Percentiles rank a stretch among this genome's conserved stretches.
Conservation (phyloP, 2,797 vertebrate genomes). For the Melanotaenia boesemani region DNA sequence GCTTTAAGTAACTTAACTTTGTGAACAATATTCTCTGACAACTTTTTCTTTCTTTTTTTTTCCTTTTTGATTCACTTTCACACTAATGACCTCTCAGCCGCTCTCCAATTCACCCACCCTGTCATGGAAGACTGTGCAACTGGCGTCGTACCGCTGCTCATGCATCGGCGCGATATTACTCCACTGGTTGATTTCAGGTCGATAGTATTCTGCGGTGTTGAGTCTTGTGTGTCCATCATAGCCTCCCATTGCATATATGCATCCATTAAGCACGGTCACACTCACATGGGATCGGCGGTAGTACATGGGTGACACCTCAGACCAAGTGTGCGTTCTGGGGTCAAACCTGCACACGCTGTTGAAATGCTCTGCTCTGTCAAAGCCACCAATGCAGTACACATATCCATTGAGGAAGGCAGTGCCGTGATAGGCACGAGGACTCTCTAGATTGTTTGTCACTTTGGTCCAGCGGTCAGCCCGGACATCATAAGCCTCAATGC, state of each 20-base stretch:
- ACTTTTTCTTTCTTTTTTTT: too few relatives aligned
- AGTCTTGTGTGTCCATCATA: conserved; percentile 80
- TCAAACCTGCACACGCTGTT: conserved; percentile 85
- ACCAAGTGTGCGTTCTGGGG: conserved; percentile 80
- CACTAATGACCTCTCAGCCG: background rate
- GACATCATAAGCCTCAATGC: conserved; percentile 84
- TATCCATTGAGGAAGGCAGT: conserved; percentile 72
- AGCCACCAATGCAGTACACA: conserved; percentile 80
- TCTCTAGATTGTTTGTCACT: conserved; percentile 70
- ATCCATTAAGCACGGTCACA: conserved; percentile 78
- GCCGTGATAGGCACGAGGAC: conserved; percentile 85
- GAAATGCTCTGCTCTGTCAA: conserved; percentile 80
- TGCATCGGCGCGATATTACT: conserved; percentile 83
- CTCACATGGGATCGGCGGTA: conserved; percentile 86
- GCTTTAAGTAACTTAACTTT: background rate
- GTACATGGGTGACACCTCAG: conserved; percentile 87
- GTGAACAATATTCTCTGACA: background rate
- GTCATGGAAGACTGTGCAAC: conserved; percentile 79
- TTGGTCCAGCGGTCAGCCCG: conserved; percentile 82
- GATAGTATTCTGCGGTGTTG: conserved; percentile 84
- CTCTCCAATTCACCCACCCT: conserved; percentile 70
- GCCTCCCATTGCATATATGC: conserved; percentile 90
- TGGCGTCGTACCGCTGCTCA: conserved; percentile 81
- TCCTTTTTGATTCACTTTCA: background rate
- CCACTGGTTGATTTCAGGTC: conserved; percentile 88